Base-by-base conservation (phyloP, 2,113 vertebrate genomes). In the Pygoscelis adeliae region DNA sequence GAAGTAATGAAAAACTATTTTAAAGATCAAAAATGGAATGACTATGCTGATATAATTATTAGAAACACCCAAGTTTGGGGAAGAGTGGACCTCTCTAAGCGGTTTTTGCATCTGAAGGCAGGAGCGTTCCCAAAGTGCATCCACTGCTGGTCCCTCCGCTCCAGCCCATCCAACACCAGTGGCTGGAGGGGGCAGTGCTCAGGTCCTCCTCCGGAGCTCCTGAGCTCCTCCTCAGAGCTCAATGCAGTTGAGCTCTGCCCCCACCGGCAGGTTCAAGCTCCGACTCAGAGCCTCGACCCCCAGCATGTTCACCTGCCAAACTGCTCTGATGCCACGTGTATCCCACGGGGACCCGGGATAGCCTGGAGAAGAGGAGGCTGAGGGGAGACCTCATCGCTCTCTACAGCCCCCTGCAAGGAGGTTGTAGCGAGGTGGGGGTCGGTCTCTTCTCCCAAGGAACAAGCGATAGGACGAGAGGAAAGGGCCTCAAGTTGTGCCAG, bases 61-160 rank as follows among this genome's bases (percentile, higher is more conserved):
- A 22, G 63, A 25, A 91, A 81, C 5, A 12, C 25, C 23, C 22
- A 16, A 5, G 21, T 10, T 6, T 14, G 40, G 38, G 55, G 20
- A 38, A 16, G 8, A 6, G 0, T 4, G 15, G 30, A n/a, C 10
- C 46, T 38, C 19, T 40, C 38, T 1, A 21, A 21, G 23, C 1
- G 11, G 11, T 11, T 13, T 58, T 13, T 38, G 66, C 10, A 19
- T 8, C 8, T 5, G 19, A 13, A 25, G 27, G 44, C 27, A 29
- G 47, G 13, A 52, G 11, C 1, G 8, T 5, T 29, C 29, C 26
- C 15, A 6, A 8, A 9, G 66, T 0, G 5, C 27, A 17, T 3
- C 52, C 12, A 3, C 38, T 10, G 34, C 46, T 4, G 5, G 8
- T 32, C 21, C 66, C 44, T 18, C 42, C 2, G 2, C 32, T 34